Base-by-base conservation (phyloP, 2,113 vertebrate genomes). In the Calidris pugnax region DNA sequence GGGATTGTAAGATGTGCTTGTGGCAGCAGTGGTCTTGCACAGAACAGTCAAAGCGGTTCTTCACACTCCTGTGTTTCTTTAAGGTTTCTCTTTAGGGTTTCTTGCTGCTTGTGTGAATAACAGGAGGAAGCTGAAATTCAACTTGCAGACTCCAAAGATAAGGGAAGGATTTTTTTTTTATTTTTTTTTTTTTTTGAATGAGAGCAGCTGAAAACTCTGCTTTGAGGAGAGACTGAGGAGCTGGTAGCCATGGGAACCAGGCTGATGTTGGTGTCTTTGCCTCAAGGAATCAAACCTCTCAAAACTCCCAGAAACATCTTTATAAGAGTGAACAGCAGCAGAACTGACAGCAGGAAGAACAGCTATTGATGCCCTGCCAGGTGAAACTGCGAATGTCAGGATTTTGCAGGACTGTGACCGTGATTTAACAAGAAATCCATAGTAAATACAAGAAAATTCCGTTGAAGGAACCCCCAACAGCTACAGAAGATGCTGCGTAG, bases 201-300 rank as follows among this genome's bases (percentile, higher is more conserved):
- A 93, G 21, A 64, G 60, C n/a, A 74, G 66, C 66, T 95, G 82
- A 74, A 94, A 94, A 88, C 48, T 72, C 81, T 81, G 68, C 71
- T 50, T 11, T 84, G 83, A 96, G 62, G 51, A 87, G 73, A 81
- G 51, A 81, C 1, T 41, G 80, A 95, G 77, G 69, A 95, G 15
- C 5, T 85, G 82, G 95, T 97, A 93, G 89, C 94, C 94, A 97
- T 93, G 96, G 97, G 84, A 97, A 97, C 95, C 1, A 78, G 66
- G 66, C 86, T 88, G 84, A 87, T 92, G 83, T 43, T 91, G 39
- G 53, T 75, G 35, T 41, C 83, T 88, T 89, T 96, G 89, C 81
- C 77, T 92, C 47, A 89, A 91, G 80, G 77, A 96, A 92, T 93
- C 45, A 82, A 84, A 93, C 53, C 32, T 39, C 68, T 89, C 64